Conservation (phyloP, 2,888 invertebrate genomes). For the Synanthedon myopaeformis region DNA sequence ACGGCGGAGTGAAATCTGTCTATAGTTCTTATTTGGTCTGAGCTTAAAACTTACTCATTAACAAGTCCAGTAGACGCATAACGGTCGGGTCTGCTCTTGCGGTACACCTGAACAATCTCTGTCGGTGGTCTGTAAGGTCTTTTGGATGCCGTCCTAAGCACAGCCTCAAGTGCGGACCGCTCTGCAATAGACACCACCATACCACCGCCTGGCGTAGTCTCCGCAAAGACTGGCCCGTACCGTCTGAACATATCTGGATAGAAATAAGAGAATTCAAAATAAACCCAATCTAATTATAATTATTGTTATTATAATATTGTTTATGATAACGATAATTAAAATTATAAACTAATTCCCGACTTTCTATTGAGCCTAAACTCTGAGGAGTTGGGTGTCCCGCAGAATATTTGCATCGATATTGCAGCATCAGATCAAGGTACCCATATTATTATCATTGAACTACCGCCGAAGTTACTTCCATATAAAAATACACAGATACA, state of each 20-base stretch:
- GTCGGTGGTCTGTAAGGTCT: slow-evolving; percentile 86
- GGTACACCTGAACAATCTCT: slow-evolving; percentile 82
- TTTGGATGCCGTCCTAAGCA: slow-evolving; percentile 78
- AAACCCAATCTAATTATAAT: neutral
- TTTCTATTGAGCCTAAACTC: too few relatives aligned
- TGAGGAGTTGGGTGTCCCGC: too few relatives aligned
- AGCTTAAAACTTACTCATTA: slow-evolving; percentile 77
- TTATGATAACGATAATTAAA: too few relatives aligned
- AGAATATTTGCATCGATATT: too few relatives aligned
- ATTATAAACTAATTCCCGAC: too few relatives aligned
- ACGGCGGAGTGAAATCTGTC: too few relatives aligned
- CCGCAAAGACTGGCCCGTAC: slow-evolving; percentile 83
- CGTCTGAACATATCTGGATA: slow-evolving; percentile 75
- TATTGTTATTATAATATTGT: too few relatives aligned
- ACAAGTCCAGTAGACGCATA: slow-evolving; percentile 86
- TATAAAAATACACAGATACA: too few relatives aligned
- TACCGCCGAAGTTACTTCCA: too few relatives aligned
- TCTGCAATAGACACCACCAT: slow-evolving; percentile 81
- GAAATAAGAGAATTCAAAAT: neutral
- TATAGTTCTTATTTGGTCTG: too few relatives aligned
- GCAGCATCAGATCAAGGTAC: too few relatives aligned
- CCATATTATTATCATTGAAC: too few relatives aligned
- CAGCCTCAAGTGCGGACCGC: slow-evolving; percentile 78
- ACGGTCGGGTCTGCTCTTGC: slow-evolving; percentile 79
- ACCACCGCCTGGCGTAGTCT: slow-evolving; percentile 80